phyloP scores from a whole-genome alignment of 2,888 invertebrate genomes.

The Drosophila colorata region DNA sequence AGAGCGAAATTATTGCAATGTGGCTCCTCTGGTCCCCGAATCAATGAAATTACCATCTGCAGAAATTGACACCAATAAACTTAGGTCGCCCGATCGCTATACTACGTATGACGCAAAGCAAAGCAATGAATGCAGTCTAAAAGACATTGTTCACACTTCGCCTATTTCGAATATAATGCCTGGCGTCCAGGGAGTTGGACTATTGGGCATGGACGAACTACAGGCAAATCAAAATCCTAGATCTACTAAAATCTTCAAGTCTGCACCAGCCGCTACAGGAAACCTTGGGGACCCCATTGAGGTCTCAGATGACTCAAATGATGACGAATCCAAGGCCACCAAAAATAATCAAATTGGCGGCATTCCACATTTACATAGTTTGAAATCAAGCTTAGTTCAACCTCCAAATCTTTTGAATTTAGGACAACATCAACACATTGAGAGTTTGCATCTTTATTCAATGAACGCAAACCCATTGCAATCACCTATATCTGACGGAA shows the following conservation, averaged over 20 bases:
- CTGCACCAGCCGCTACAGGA: conserved; percentile 55
- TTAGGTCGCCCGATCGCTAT: conserved; percentile 13
- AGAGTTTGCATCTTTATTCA: conserved; percentile 6
- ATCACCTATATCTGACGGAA: conserved; percentile 10
- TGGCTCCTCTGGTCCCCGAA: conserved; percentile 84
- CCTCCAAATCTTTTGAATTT: conserved; percentile 15
- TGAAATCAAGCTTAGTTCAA: conserved; percentile 29
- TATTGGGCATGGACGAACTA: conserved; percentile 1
- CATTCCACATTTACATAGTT: background rate
- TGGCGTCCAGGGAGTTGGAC: background rate
- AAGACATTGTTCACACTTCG: conserved; percentile 2
- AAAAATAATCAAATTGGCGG: conserved; percentile 6
- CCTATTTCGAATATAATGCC: conserved; percentile 6
- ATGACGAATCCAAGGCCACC: conserved; percentile 31
- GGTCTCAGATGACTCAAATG: conserved; percentile 81
- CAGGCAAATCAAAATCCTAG: conserved; percentile 10
- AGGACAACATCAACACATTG: background rate
- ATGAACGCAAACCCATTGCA: conserved; percentile 8
- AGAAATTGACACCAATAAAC: conserved; percentile 7
- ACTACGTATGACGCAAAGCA: conserved; percentile 3
- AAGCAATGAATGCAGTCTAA: conserved; percentile 7
- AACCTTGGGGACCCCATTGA: conserved; percentile 79
- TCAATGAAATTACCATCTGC: conserved; percentile 71
- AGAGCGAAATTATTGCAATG: conserved; percentile 83
- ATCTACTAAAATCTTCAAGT: conserved; percentile 5